Conservation (phyloP, 2,113 vertebrate species). For the Anser cygnoides region DNA sequence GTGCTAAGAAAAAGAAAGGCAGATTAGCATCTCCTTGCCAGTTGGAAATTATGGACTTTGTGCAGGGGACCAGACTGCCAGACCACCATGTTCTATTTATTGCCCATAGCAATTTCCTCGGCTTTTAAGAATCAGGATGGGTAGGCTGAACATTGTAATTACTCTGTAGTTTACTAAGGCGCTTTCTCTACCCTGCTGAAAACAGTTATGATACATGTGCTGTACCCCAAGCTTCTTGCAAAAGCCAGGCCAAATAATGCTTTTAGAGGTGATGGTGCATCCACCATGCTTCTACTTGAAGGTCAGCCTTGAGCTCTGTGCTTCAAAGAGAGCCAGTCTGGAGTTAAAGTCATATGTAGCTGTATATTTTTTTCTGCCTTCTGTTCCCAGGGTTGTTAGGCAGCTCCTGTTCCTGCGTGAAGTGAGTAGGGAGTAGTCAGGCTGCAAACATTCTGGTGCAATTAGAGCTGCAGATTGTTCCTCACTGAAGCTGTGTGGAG, state of each 20-base stretch:
- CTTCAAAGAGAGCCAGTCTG: neutral
- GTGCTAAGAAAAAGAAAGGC: neutral
- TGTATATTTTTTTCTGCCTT: neutral
- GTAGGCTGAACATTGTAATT: neutral
- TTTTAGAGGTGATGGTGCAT: neutral
- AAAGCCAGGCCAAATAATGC: neutral
- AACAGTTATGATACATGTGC: neutral
- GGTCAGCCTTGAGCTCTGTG: neutral
- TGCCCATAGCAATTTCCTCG: neutral
- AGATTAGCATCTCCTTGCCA: neutral
- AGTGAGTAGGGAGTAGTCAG: neutral
- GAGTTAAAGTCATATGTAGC: neutral
- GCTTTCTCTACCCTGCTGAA: neutral
- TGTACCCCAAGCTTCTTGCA: neutral
- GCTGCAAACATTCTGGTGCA: neutral
- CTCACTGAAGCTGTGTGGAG: neutral
- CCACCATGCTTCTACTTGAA: neutral
- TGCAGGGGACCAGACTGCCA: neutral
- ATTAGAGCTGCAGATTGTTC: neutral
- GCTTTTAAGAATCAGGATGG: neutral
- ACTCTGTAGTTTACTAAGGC: neutral
- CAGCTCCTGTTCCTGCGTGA: neutral
- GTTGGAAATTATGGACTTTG: slow-evolving; percentile 3
- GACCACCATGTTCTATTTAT: slow-evolving; percentile 42
- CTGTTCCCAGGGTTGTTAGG: neutral